Evolutionary conservation across 1,140 invertebrate species (phyloP), one percentile per base, ranked within the genome.

Genomic region (Drosophila virilis): DNA sequence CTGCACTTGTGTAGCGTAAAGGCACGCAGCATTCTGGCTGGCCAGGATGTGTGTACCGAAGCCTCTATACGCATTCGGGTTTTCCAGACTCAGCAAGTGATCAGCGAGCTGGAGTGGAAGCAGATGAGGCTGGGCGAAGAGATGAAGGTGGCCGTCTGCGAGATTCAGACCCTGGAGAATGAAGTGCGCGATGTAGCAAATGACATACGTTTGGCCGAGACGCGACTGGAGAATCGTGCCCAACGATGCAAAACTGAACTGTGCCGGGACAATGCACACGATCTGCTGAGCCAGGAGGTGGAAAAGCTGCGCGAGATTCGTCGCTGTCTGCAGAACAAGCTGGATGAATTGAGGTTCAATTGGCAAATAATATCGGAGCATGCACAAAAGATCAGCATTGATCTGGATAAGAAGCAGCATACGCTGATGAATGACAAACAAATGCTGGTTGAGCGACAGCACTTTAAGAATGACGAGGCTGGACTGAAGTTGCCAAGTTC

Each of bases 31-130:
- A 95, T 97, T 68, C 93, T 98, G 46, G 94, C 94, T 58, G 95
- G 96, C 8, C 97, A 98, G 92, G 94, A 95, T 62, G 96, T 97
- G 62, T 94, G 95, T 9, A 97, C 96, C 0, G 96, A 98, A 91
- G 98, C 97, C 86, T 95, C 95, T 61, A 93, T 97, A 76, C 93
- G 96, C 8, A 95, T 95, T 88, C 94, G 97, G 65, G 96, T 98
- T 43, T 97, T 97, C 88, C 96, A 98, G 79, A 97, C 96, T 6
- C 95, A 96, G 84, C 94, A 96, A 75, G 95, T 96, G 2, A 94
- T 95, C 66, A 97, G 97, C 84, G 97, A 98, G 91, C 93, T 98
- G 9, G 94, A 97, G 64, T 98, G 97, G 97, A 97, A 98, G 92
- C 96, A 96, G 80, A 92, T 95, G 69, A 97, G 97, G 95, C 96